Conservation (phyloP, 2,888 invertebrate species). For the Cryptus armator region DNA sequence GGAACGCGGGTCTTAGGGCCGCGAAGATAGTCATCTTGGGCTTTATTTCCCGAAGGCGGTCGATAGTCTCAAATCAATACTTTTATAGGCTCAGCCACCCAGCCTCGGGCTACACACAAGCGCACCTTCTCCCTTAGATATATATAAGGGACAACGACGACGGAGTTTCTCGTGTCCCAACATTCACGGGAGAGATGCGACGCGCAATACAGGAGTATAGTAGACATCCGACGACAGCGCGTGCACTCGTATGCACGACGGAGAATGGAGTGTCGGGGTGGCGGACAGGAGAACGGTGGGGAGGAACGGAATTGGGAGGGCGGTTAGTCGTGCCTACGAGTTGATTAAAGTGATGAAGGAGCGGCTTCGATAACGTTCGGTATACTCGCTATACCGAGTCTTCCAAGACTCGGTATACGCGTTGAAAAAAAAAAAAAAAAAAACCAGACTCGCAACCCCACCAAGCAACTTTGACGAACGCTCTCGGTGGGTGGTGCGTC, state of each 20-base stretch:
- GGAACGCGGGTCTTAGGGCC: slow-evolving; percentile 8
- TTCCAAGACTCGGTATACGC: slow-evolving; percentile 4
- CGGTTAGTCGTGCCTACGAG: slow-evolving; percentile 48
- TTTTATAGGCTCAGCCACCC: slow-evolving; percentile 71
- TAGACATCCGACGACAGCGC: slow-evolving; percentile 32
- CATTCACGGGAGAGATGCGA: slow-evolving; percentile 38
- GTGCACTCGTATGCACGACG: slow-evolving; percentile 64
- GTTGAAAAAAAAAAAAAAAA: slow-evolving; percentile 36
- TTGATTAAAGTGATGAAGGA: slow-evolving; percentile 83
- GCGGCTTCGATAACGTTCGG: slow-evolving; percentile 79
- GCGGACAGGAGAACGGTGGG: slow-evolving; percentile 29
- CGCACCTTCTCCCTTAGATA: slow-evolving; percentile 64
- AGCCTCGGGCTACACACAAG: slow-evolving; percentile 68
- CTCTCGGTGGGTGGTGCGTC: slow-evolving; percentile 26
- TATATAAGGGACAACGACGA: slow-evolving; percentile 43
- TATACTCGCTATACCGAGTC: slow-evolving; percentile 21
- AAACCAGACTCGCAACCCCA: slow-evolving; percentile 1
- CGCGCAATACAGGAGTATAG: slow-evolving; percentile 60
- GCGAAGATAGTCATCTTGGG: slow-evolving; percentile 72
- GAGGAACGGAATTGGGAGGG: slow-evolving; percentile 31
- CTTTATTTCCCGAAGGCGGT: slow-evolving; percentile 77
- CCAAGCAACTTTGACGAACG: neutral
- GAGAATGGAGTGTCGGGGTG: slow-evolving; percentile 40
- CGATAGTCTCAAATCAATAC: slow-evolving; percentile 80
- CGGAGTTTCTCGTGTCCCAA: slow-evolving; percentile 26